Percentiles rank a stretch among this genome's conserved stretches.
These are phyloP conservation scores for Saimiri boliviensis DNA, from an alignment of 2,113 vertebrate species.

Conservation along the genomic window DNA sequence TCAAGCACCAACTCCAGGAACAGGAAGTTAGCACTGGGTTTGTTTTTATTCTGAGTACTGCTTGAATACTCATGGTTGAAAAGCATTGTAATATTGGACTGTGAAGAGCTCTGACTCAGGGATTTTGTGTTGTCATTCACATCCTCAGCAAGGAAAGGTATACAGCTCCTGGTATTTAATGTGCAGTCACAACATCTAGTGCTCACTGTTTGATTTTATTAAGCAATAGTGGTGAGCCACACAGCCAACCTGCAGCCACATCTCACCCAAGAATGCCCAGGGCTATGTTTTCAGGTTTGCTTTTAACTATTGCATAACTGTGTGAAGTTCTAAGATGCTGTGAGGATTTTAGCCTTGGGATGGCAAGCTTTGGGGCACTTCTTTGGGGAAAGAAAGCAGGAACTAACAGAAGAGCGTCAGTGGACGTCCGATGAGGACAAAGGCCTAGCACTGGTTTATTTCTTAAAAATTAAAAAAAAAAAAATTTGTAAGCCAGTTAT, in stretches of 20 bases:
- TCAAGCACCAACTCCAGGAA: neutral
- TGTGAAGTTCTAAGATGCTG: neutral
- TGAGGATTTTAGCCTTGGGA: neutral
- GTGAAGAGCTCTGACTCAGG: constrained; percentile 37
- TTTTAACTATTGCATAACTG: constrained; percentile 36
- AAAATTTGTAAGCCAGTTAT: neutral
- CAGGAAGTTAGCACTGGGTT: neutral
- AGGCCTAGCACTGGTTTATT: neutral
- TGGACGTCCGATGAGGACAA: neutral
- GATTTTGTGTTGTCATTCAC: neutral
- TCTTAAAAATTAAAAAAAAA: neutral
- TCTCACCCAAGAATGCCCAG: neutral
- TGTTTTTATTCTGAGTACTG: neutral
- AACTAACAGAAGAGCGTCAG: neutral
- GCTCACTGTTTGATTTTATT: constrained; percentile 15
- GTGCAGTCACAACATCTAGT: constrained; percentile 30
- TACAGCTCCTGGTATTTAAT: neutral
- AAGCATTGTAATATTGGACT: neutral
- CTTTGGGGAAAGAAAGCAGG: neutral
- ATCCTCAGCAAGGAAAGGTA: constrained; percentile 29
- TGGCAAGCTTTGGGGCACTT: neutral
- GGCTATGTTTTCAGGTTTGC: constrained; percentile 21
- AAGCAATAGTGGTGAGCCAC: neutral
- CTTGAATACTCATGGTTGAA: neutral
- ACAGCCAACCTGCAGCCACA: neutral